Evolutionary conservation across 1,140 invertebrate species (phyloP).

Genomic region (Musca domestica): DNA sequence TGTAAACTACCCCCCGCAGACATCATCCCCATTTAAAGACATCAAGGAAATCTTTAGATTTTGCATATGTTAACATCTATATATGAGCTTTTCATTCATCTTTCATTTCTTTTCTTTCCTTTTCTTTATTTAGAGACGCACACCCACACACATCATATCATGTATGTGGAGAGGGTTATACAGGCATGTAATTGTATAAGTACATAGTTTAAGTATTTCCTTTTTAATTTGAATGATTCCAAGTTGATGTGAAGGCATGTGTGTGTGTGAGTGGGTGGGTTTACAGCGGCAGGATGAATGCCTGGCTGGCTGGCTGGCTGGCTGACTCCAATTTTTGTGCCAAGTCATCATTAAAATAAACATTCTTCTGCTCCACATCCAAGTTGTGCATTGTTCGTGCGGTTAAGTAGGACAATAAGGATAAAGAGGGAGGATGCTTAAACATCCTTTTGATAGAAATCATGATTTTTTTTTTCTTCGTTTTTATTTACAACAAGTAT

Average conservation of each 20-base stretch:
- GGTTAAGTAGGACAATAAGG: slow-evolving; percentile 17
- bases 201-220: slow-evolving; percentile 14
- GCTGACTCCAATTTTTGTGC: not conserved
- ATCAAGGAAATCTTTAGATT: no score
- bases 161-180: no score
- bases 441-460: not conserved
- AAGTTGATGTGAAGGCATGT: no score
- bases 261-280: no score
- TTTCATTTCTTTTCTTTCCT: no score
- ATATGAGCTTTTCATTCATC: no score
- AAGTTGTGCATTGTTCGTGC: slow-evolving; percentile 2
- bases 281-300: no score
- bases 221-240: slow-evolving; percentile 5
- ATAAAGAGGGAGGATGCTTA: not conserved
- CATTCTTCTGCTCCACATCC: not conserved
- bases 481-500: slow-evolving; percentile 15
- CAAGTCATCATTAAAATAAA: slow-evolving; percentile 23
- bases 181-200: not conserved
- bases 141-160: not conserved
- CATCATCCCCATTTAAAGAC: no score
- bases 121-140: not conserved
- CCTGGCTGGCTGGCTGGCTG: no score
- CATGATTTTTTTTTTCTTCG: not conserved
- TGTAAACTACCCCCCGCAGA: no score
- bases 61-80: no score